Percentiles rank a stretch among this genome's conserved stretches.
phyloP scores from a whole-genome alignment of 2,797 vertebrate genomes.

The Anguilla obscura region DNA sequence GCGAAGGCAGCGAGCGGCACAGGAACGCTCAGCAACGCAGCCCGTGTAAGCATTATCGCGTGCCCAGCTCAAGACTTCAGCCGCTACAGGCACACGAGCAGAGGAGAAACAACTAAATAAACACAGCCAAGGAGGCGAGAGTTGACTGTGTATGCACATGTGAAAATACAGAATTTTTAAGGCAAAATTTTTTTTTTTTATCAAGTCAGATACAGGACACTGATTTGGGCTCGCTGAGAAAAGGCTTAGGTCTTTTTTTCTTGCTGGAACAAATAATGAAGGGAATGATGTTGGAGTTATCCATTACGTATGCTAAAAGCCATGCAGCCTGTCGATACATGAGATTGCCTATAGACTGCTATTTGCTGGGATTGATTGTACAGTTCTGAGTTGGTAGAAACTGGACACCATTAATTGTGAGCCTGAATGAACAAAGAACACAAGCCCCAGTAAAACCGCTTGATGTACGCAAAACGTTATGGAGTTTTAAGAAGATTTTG shows the following conservation, averaged over 20 bases:
- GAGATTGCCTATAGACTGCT: background rate
- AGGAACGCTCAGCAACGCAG: constrained; percentile 83
- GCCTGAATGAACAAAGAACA: background rate
- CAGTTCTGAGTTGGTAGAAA: background rate
- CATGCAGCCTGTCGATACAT: background rate
- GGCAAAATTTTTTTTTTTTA: too few species aligned
- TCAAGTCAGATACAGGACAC: too few species aligned
- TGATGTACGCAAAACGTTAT: background rate
- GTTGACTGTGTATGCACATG: too few species aligned
- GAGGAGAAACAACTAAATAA: too few species aligned
- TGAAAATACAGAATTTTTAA: too few species aligned
- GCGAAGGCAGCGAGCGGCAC: constrained; percentile 80
- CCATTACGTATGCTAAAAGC: background rate
- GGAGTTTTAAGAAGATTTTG: background rate
- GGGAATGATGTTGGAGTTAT: background rate
- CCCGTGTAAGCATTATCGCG: constrained; percentile 80
- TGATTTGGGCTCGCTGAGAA: background rate
- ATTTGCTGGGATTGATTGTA: background rate
- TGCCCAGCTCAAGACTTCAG: constrained; percentile 82
- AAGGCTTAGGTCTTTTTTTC: background rate
- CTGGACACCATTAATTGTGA: background rate
- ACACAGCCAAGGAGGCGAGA: too few species aligned
- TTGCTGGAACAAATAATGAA: background rate
- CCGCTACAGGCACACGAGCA: constrained; percentile 74
- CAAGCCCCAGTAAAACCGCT: background rate